Evolutionary conservation across 2,797 vertebrate genomes (phyloP), one percentile per base, ranked within the genome.

Genomic region (Naso thynnoides): DNA sequence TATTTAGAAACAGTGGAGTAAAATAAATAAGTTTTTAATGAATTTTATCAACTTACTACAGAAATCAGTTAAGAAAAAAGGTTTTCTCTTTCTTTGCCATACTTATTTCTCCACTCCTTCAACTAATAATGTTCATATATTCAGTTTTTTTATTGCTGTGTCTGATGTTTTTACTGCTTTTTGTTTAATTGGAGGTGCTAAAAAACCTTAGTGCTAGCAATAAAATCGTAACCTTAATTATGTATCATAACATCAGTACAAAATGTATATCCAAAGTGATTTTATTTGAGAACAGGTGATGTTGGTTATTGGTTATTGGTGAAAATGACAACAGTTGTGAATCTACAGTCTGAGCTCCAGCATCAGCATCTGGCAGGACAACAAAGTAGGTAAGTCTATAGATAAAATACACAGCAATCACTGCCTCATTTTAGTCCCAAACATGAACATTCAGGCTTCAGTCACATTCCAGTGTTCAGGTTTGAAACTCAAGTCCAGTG

Each of bases 391-490:
- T n/a, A 33, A 26, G 26, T 75, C 38, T 58, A 75, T 50, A 77
- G 47, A 9, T 52, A 11, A 31, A 36, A 23, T 48, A 69, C 3
- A 61, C 39, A 65, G 49, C 39, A 52, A 59, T 73, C 33, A 56
- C 39, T 70, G 55, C 42, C 29, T 73, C 18, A 50, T 50, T 65
- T 23, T n/a, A 61, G 73, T 54, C 77, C 42, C 66, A 47, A 55
- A 41, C 19, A 55, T 55, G 59, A 62, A 66, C 55, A 69, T 16
- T 38, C 6, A 58, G 52, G 71, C n/a, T 61, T 84, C 73, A 60
- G 44, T 48, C 56, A 2, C 72, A 42, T 87, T 89, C 81, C 78
- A 74, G 88, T 90, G 93, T 79, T 70, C 71, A 47, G 48, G 52
- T 63, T 53, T 53, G 72, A 78, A 85, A 89, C 55, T 77, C 55